phyloP scores from a whole-genome alignment of 2,888 invertebrate genomes.

The Chrysotoxum bicinctum region DNA sequence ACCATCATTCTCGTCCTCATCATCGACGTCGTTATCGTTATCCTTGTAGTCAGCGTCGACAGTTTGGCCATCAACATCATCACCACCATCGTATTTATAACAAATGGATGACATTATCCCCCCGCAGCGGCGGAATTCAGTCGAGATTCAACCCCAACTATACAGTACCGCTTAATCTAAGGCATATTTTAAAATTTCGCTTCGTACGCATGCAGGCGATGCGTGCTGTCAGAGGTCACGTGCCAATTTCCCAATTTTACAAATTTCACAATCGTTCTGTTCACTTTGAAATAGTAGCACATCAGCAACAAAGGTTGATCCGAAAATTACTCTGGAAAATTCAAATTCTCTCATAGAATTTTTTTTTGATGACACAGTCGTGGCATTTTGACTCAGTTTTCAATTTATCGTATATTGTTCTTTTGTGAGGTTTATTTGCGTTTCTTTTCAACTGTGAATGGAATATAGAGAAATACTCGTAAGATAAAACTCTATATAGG shows the following conservation, averaged over 20 bases:
- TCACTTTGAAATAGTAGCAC: constrained; percentile 70
- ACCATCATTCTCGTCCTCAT: constrained; percentile 54
- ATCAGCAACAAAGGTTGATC: constrained; percentile 69
- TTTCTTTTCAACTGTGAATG: constrained; percentile 57
- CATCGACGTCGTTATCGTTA: constrained; percentile 24
- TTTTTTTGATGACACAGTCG: constrained; percentile 28
- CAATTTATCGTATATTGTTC: constrained; percentile 71
- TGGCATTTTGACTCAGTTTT: constrained; percentile 61
- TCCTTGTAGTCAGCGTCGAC: constrained; percentile 35
- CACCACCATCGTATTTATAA: constrained; percentile 44
- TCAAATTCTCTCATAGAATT: constrained; percentile 63
- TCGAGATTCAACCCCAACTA: constrained; percentile 61
- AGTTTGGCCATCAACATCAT: constrained; percentile 61
- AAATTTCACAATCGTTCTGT: constrained; percentile 64
- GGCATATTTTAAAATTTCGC: constrained; percentile 72
- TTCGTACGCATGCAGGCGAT: constrained; percentile 69
- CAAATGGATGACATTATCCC: constrained; percentile 67
- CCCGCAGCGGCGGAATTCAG: constrained; percentile 28
- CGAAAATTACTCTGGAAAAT: constrained; percentile 70
- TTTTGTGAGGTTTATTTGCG: constrained; percentile 68
- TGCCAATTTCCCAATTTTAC: constrained; percentile 73
- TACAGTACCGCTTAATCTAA: constrained; percentile 63
- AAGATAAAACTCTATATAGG: constrained; percentile 13
- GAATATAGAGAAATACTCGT: constrained; percentile 1
- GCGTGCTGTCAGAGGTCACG: constrained; percentile 72